Evolutionary conservation across 1,140 invertebrate genomes (phyloP).

Genomic region (Saccostrea glomerata): DNA sequence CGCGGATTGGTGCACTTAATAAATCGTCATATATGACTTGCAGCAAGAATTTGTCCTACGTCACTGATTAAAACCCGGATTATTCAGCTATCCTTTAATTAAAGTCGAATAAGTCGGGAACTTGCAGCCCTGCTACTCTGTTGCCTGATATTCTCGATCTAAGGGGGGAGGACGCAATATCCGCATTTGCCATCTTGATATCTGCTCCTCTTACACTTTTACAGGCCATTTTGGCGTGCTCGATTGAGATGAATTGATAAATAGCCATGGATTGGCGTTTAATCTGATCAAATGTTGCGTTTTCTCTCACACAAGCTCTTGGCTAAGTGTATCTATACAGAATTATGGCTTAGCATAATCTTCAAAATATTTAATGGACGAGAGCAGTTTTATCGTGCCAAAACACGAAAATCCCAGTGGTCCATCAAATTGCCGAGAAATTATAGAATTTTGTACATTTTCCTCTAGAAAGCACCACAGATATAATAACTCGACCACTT

Average conservation of each 20-base stretch:
- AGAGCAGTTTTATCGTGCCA: neutral
- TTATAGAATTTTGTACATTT: too few species aligned
- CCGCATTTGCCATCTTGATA: neutral
- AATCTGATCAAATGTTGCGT: slow-evolving; percentile 26
- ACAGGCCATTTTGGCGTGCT: slow-evolving; percentile 20
- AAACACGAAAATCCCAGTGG: neutral
- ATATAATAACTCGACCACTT: too few species aligned
- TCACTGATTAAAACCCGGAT: neutral
- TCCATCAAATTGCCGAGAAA: too few species aligned
- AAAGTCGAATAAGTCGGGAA: neutral
- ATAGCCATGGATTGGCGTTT: slow-evolving; percentile 16
- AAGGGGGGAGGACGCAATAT: neutral
- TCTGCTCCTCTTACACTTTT: neutral
- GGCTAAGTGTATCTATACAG: neutral
- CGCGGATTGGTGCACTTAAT: neutral
- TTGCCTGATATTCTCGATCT: neutral
- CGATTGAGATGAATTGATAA: slow-evolving; percentile 36
- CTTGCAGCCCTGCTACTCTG: neutral
- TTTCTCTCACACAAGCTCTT: slow-evolving; percentile 12
- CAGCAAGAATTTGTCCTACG: neutral
- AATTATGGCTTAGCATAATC: slow-evolving; percentile 4
- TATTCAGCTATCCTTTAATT: neutral
- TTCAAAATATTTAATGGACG: neutral
- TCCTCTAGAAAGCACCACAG: too few species aligned
- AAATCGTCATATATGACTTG: neutral